phyloP scores from a whole-genome alignment of 1,140 invertebrate genomes.

The Thaumetopoea pityocampa region DNA sequence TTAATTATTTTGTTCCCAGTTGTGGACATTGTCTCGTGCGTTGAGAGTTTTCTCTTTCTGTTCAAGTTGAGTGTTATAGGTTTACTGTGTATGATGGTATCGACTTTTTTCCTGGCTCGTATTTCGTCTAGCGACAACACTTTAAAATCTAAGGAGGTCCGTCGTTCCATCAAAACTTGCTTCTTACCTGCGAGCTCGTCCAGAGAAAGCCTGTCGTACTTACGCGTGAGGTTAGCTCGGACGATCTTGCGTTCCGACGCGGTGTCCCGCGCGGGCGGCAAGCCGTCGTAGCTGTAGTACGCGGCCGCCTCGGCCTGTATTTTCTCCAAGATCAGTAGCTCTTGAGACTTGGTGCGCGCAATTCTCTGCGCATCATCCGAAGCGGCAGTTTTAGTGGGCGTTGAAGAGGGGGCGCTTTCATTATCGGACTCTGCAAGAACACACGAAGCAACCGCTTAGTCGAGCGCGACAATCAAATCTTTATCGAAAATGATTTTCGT shows the following conservation, averaged over 20 bases:
- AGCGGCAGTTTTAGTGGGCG: slow-evolving; percentile 72
- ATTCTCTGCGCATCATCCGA: slow-evolving; percentile 35
- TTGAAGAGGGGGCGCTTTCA: slow-evolving; percentile 79
- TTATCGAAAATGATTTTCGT: slow-evolving; percentile 61
- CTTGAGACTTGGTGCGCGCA: slow-evolving; percentile 78
- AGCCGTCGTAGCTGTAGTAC: slow-evolving; percentile 77
- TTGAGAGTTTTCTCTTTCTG: slow-evolving; percentile 55
- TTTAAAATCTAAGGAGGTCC: slow-evolving; percentile 56
- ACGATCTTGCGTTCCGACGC: slow-evolving; percentile 46
- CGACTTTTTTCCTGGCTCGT: slow-evolving; percentile 45
- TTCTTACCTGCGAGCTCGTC: slow-evolving; percentile 56
- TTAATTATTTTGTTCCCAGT: slow-evolving; percentile 66
- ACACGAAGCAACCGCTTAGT: slow-evolving; percentile 70
- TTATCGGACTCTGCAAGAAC: slow-evolving; percentile 85
- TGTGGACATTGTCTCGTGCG: slow-evolving; percentile 55
- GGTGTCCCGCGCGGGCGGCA: slow-evolving; percentile 26
- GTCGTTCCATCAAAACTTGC: slow-evolving; percentile 24
- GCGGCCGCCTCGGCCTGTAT: slow-evolving; percentile 82
- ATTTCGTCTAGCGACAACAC: slow-evolving; percentile 60
- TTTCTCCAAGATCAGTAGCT: slow-evolving; percentile 80
- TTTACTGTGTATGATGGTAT: slow-evolving; percentile 40
- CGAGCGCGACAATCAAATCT: slow-evolving; percentile 13
- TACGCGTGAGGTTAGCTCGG: slow-evolving; percentile 39
- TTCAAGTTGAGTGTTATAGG: slow-evolving; percentile 52
- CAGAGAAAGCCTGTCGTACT: slow-evolving; percentile 52